phyloP scores from a whole-genome alignment of 2,113 vertebrate genomes.

The Chroicocephalus ridibundus region DNA sequence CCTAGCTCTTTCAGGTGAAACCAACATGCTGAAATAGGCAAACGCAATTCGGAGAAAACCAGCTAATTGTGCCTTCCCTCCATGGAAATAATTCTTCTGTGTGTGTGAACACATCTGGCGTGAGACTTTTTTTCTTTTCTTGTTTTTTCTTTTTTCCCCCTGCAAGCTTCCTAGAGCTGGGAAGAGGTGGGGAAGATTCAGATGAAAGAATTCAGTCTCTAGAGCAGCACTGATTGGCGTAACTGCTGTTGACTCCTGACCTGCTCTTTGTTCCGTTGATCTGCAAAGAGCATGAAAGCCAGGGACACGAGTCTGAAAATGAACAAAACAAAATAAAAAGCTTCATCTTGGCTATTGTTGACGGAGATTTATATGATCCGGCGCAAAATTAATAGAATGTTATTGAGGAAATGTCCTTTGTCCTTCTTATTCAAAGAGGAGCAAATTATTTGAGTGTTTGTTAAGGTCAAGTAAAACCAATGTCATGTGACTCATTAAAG shows the following conservation, averaged over 20 bases:
- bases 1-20: not conserved
- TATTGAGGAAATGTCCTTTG: not conserved
- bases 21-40: not conserved
- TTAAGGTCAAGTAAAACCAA: not conserved
- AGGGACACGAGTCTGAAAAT: not conserved
- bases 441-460: not conserved
- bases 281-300: not conserved
- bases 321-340: not conserved
- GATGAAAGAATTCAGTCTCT: not conserved
- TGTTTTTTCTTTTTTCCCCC: not conserved
- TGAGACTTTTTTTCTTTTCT: not conserved
- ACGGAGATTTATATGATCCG: not conserved
- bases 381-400: not conserved
- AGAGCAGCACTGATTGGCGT: not conserved
- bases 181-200: not conserved
- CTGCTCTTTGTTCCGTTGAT: not conserved
- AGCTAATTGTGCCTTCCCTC: not conserved
- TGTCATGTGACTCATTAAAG: not conserved
- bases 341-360: not conserved
- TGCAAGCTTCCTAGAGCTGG: not conserved
- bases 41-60: accelerated
- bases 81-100: accelerated
- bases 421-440: not conserved
- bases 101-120: not conserved
- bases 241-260: not conserved